phyloP scores from a whole-genome alignment of 2,113 vertebrate genomes.

The Panthera tigris region DNA sequence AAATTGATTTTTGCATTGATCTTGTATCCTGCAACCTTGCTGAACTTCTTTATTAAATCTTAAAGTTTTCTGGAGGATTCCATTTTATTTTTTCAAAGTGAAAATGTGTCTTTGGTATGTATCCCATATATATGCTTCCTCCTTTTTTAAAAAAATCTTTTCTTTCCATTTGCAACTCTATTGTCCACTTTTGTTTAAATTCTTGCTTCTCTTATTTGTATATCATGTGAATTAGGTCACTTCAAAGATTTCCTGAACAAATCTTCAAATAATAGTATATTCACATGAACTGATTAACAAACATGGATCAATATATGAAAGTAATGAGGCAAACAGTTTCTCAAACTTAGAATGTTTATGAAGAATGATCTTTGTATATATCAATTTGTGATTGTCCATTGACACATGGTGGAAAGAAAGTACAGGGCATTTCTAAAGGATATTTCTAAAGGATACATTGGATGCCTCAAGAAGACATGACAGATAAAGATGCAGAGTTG shows the following conservation, averaged over 20 bases:
- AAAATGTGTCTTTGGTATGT: not conserved
- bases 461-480: not conserved
- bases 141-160: not conserved
- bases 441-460: not conserved
- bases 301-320: not conserved
- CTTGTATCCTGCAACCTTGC: not conserved
- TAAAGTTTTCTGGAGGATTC: not conserved
- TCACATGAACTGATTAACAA: not conserved
- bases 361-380: not conserved
- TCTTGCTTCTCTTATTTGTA: not conserved
- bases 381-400: not conserved
- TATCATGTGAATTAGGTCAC: not conserved
- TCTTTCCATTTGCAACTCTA: not conserved
- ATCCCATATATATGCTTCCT: not conserved
- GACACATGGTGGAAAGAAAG: not conserved
- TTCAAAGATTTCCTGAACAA: not conserved
- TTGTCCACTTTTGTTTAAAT: not conserved
- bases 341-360: not conserved
- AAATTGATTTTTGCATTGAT: not conserved
- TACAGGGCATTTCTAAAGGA: not conserved
- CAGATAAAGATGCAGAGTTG: not conserved
- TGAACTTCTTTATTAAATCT: not conserved
- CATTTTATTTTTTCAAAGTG: not conserved
- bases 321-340: not conserved
- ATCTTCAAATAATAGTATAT: not conserved